Evolutionary conservation across 2,888 invertebrate species (phyloP), one percentile per base, ranked within the genome.

Genomic region (Sinelater perroti): DNA sequence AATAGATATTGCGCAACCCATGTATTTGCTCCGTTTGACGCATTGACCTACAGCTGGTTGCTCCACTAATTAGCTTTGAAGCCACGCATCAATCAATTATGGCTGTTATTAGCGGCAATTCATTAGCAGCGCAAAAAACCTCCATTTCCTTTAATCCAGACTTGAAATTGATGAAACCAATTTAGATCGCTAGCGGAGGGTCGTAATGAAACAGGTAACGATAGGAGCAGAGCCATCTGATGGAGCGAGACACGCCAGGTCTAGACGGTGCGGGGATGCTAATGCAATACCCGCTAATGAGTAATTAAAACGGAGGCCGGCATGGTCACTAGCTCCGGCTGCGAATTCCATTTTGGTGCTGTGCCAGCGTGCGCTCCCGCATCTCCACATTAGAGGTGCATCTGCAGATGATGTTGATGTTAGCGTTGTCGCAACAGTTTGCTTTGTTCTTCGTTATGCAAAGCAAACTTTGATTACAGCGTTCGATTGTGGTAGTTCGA

Each of bases 211-310:
- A 10, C 17, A 44, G 28, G 44, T 44, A 44, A 18, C 16, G 28
- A 44, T n/a, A 18, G 30, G 11, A 30, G 18, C 16, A 18, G 10
- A 28, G 4, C 10, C n/a, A 16, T 30, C 10, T 3, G n/a, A 17
- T 7, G 18, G 44, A 44, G 44, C 1, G 30, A 30, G 44, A 44
- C 17, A 11, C 2, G 24, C 6, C n/a, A 44, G 30, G 44, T 44
- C 44, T 18, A 30, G 44, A 44, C 26, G 44, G 4, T 10, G 10
- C 16, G 17, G 44, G 17, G 28, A 28, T 28, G 28, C 44, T 28
- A 44, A 44, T 44, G 44, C 44, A 44, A 44, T 44, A 28, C 44
- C 18, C 11, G 30, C 28, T 44, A 44, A 44, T 30, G 44, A 44
- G 30, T 42, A 42, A 24, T 42, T 42, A 42, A 42, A 42, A 42